Base-by-base conservation (phyloP, 1,140 invertebrate genomes). In the Plodia interpunctella region DNA sequence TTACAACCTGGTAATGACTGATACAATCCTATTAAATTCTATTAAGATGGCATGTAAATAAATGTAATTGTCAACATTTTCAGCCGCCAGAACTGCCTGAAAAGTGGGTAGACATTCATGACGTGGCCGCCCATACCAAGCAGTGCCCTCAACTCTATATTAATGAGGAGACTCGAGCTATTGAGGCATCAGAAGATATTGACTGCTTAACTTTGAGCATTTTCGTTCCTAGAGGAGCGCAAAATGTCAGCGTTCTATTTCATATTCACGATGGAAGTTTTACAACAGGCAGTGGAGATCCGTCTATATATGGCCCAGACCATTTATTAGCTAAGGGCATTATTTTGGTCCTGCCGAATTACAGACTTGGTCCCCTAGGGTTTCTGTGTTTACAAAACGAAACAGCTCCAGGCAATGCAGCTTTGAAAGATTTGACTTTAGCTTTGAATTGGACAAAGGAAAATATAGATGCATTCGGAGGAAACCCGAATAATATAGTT, bases 401-500 rank as follows among this genome's bases (percentile, higher is more conserved):
- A 17, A 69, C 63, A 0, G 76, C 71, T 18, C 76, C 75, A 15
- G 94, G 94, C 1, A 95, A 95, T 68, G 90, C 93, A 38, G 94
- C 92, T 0, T 68, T 95, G 2, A 87, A 93, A 72, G 95, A 96
- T 76, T 92, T 95, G 57, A 90, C 91, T 44, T 66, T 93, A 52
- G 94, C 93, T 1, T 69, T 96, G 5, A 65, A 91, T 28, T 96
- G 95, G 94, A 88, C 94, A 0, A 84, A 91, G 50, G 76, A 92
- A 3, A 94, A 96, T 78, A 94, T 95, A 15, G 68, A 78, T 30
- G 63, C 79, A n/a, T 95, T 96, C 70, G 94, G 94, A 1, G 95
- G 94, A 9, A 92, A 95, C 83, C 78, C 91, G 5, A 78, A 89
- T 1, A 84, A 84, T 49, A 84, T 85, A 10, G 74, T 70, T 0